Base-by-base conservation (phyloP, 2,113 vertebrate species). In the Donacobius atricapilla region DNA sequence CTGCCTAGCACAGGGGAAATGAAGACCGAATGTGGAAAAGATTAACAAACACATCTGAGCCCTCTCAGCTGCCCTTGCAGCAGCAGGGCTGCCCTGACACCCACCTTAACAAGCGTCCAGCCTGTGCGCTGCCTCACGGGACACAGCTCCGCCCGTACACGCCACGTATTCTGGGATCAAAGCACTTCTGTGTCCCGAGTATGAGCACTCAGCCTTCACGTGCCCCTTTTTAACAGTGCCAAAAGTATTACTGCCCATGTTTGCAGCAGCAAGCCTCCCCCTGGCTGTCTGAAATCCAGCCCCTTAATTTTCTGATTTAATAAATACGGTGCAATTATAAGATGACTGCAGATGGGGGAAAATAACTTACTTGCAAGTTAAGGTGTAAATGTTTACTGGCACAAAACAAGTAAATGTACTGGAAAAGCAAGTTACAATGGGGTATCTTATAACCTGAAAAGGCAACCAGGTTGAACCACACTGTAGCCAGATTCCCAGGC, bases 321-420 rank as follows among this genome's bases (percentile, higher is more conserved):
- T 45, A 86, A 87, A 80, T 56, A 75, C 2, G 33, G 24, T 70
- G 39, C 48, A 63, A 45, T 68, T 72, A 48, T 7, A 8, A 96
- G 50, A 86, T 3, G 25, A 70, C 45, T 22, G 25, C 39, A 54
- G 42, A 58, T 0, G 1, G 53, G n/a, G 33, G 7, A 45, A 93
- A 93, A 80, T 39, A 82, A 80, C 75, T 80, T 69, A 61, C 27
- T 91, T 94, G 79, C 28, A 94, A 93, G 93, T 68, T 73, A 96
- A 93, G 75, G 82, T 58, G 54, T 90, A 83, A 83, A 56, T 53
- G 90, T n/a, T 90, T 83, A 40, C 78, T 85, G 51, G 40, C 76
- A 70, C 20, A 40, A 83, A 70, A 44, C 0, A 84, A 92, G 82
- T 73, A 93, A 92, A 80, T 23, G 70, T 15, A 64, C n/a, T n/a